Evolutionary conservation across 2,113 vertebrate genomes (phyloP).

Genomic region (Uropsilus gracilis): DNA sequence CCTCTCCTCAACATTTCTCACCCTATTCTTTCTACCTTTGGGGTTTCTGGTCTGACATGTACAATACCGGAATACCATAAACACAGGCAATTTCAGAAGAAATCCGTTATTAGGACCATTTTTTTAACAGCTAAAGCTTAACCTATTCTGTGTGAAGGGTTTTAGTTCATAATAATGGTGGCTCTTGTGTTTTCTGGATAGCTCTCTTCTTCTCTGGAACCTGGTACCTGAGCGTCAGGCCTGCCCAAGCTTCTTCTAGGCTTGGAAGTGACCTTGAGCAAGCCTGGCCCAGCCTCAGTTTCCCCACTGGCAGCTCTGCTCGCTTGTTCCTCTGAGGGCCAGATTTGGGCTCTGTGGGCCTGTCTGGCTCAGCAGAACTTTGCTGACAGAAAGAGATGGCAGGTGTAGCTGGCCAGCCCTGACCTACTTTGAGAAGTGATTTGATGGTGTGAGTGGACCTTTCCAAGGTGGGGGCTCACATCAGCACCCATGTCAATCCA

Average conservation of each 20-base stretch:
- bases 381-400: not conserved
- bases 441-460: not conserved
- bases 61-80: not conserved
- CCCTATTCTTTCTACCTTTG: too few species aligned
- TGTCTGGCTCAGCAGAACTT: too few species aligned
- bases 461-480: accelerated
- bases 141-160: not conserved
- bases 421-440: not conserved
- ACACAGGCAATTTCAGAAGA: not conserved
- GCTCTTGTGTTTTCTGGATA: not conserved
- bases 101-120: not conserved
- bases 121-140: not conserved
- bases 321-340: too few species aligned
- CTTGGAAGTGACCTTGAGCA: not conserved
- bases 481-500: too few species aligned
- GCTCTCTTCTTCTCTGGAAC: not conserved
- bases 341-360: not conserved
- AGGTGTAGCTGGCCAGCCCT: too few species aligned
- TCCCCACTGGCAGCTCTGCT: too few species aligned
- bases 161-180: not conserved
- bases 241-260: not conserved
- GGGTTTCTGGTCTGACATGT: not conserved
- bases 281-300: not conserved
- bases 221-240: not conserved
- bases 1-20: not conserved